Evolutionary conservation across 1,140 invertebrate species (phyloP), one percentile per base, ranked within the genome.

Genomic region (Tetranychus urticae): DNA sequence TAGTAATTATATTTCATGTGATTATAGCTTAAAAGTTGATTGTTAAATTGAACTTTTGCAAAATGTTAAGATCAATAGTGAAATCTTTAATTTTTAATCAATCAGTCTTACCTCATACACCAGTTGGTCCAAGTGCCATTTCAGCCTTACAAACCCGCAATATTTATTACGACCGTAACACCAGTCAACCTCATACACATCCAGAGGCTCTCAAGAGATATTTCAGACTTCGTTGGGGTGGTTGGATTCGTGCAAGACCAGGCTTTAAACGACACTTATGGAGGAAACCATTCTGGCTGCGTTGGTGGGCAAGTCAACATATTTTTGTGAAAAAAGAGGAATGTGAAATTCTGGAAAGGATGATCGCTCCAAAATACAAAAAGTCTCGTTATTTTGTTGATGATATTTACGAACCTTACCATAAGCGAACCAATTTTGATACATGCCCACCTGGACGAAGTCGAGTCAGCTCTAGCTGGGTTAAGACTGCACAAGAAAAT

Each of bases 391-490:
- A 83, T 73, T 92, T 82, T 69, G 80, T 89, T 2, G 82, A 92
- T 68, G 88, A 92, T 75, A 83, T 84, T 1, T 93, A 92, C 73
- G 78, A 79, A 61, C 83, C 86, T 1, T 94, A 92, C 71, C 85
- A 92, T 65, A 77, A 73, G 6, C 74, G 87, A 67, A 80, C 86
- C 71, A 81, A 86, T 63, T 86, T 79, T 71, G 61, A 50, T 55
- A 55, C 61, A 42, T 55, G 65, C 1, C 64, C 64, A 39, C n/a
- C 37, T 0, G 62, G 62, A 0, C 52, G 56, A 34, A 34, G 31
- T 34, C 33, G 14, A 10, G 37, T 63, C 14, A 31, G 36, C 42
- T 10, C 31, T 14, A 65, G 63, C 57, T 65, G 64, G 50, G 57
- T 65, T 1, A 57, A 65, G 6, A 23, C 23, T 23, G 23, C 23